phyloP scores from a whole-genome alignment of 2,888 invertebrate species.

The Altica lythri region DNA sequence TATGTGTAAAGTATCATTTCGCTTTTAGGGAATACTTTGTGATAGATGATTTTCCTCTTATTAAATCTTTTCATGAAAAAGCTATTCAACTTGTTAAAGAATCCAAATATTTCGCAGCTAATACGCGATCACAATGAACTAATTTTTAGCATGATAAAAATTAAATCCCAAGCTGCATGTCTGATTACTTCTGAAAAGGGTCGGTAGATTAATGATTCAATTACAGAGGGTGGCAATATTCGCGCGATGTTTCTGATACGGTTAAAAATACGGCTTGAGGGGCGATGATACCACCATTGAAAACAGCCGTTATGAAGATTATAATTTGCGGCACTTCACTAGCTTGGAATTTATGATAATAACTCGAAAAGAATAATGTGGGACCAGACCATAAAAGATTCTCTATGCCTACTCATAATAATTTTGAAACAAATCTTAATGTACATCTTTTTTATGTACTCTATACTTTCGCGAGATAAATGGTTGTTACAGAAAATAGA shows the following conservation, averaged over 20 bases:
- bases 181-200: conserved; percentile 19
- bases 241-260: conserved; percentile 22
- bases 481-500: no score
- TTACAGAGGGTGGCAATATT: conserved; percentile 23
- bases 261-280: conserved; percentile 16
- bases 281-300: conserved; percentile 19
- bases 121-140: conserved; percentile 12
- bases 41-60: no score
- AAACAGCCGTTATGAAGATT: conserved; percentile 22
- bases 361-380: conserved; percentile 18
- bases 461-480: no score
- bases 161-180: conserved; percentile 11
- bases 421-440: conserved; percentile 15
- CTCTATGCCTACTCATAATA: conserved; percentile 12
- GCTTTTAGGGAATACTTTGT: no score
- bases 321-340: conserved; percentile 24
- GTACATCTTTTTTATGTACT: conserved; percentile 11
- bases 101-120: conserved; percentile 3
- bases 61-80: no score
- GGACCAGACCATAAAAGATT: conserved; percentile 13
- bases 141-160: conserved; percentile 15
- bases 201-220: conserved; percentile 23
- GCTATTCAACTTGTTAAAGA: not conserved
- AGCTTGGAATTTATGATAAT: conserved; percentile 24
- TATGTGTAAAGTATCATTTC: no score